A percentile compares a stretch with the other conserved stretches of the same genome.
Conservation (phyloP, 2,888 invertebrate genomes). For the Lasioglossum figueresi region DNA sequence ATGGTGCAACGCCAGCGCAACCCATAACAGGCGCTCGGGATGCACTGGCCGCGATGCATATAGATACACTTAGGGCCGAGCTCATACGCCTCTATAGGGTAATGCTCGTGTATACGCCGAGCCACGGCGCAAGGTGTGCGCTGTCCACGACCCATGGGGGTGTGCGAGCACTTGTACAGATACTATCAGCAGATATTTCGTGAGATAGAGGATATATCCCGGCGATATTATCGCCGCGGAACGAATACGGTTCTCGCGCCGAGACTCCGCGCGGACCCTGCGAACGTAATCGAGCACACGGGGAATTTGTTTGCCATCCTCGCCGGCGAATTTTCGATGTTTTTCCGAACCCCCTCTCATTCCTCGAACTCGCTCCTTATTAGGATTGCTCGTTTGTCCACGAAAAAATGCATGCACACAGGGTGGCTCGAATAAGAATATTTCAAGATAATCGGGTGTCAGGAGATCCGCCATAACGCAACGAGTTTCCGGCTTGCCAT, state of each 20-base stretch:
- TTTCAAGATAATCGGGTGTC: not conserved
- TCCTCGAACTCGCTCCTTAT: not conserved
- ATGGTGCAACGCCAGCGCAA: slow-evolving; percentile 74
- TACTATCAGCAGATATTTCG: slow-evolving; percentile 73
- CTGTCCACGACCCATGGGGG: slow-evolving; percentile 55
- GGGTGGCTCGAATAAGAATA: not conserved
- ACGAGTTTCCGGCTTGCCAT: not conserved
- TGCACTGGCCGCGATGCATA: slow-evolving; percentile 66
- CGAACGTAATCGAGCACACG: slow-evolving; percentile 39
- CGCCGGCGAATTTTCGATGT: not conserved
- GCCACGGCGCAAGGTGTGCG: slow-evolving; percentile 60
- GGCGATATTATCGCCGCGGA: slow-evolving; percentile 65
- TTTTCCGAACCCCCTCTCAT: not conserved
- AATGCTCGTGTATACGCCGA: slow-evolving; percentile 45
- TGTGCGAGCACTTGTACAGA: slow-evolving; percentile 69
- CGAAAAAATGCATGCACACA: not conserved
- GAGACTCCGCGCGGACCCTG: slow-evolving; percentile 19
- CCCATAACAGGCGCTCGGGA: slow-evolving; percentile 72
- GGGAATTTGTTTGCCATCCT: not conserved
- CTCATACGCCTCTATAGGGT: slow-evolving; percentile 33
- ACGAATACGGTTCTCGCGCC: slow-evolving; percentile 54
- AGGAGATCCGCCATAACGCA: not conserved
- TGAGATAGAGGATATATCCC: slow-evolving; percentile 64
- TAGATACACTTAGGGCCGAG: slow-evolving; percentile 55
- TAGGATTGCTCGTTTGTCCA: not conserved